These are phyloP conservation scores for Blastobasis lacticolella DNA, from an alignment of 2,888 invertebrate genomes.

Conservation along the genomic window DNA sequence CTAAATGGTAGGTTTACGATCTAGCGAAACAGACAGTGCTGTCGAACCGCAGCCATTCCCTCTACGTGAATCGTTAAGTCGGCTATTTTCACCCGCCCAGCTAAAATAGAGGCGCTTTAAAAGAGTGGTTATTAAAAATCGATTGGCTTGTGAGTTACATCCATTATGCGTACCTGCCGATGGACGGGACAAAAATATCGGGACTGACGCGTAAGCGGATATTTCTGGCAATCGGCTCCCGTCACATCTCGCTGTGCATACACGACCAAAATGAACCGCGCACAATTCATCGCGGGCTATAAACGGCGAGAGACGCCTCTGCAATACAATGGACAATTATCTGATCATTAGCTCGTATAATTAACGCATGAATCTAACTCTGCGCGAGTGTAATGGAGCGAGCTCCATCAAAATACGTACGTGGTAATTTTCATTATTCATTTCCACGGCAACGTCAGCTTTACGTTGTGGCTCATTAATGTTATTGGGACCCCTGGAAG, in stretches of 20 bases:
- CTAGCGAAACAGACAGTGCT: no score
- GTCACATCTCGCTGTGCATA: conserved; percentile 20
- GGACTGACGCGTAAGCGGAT: conserved; percentile 28
- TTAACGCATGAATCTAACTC: conserved; percentile 15
- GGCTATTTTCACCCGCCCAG: not conserved
- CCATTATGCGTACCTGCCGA: conserved; percentile 50
- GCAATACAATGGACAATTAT: conserved; percentile 23
- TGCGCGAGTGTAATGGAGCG: no score
- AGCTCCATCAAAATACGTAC: not conserved
- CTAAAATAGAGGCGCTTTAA: conserved; percentile 16
- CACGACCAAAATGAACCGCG: conserved; percentile 20
- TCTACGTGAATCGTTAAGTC: no score
- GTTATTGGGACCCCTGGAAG: no score
- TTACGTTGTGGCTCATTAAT: no score
- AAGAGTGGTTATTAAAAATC: conserved; percentile 21
- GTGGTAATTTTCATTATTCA: not conserved
- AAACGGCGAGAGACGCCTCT: conserved; percentile 13
- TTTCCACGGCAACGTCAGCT: no score
- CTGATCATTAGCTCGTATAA: conserved; percentile 24
- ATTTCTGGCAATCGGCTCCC: conserved; percentile 35
- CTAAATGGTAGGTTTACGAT: no score
- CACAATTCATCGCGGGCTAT: conserved; percentile 24
- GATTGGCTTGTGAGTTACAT: conserved; percentile 27
- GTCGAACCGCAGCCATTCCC: no score
- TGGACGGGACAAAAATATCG: conserved; percentile 47